Evolutionary conservation across 2,888 invertebrate genomes (phyloP).

Genomic region (Leucophora obtusa): DNA sequence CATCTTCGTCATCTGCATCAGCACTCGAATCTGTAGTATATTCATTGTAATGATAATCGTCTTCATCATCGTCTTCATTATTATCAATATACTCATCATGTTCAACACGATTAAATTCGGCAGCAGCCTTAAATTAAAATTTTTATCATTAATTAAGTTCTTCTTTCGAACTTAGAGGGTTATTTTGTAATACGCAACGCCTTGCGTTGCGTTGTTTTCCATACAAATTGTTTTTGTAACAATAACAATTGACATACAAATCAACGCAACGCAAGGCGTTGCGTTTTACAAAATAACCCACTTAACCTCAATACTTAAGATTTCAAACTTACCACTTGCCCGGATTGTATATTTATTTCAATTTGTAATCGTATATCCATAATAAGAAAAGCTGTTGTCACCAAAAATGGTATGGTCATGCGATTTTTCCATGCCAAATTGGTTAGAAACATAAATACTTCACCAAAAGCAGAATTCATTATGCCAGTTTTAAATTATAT

Average conservation of each 20-base stretch:
- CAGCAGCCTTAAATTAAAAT: conserved; percentile 71
- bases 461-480: conserved; percentile 78
- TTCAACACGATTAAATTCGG: conserved; percentile 72
- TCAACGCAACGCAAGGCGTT: too few species aligned
- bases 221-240: too few species aligned
- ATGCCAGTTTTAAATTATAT: conserved; percentile 16
- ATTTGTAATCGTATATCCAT: conserved; percentile 84
- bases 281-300: too few species aligned
- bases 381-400: conserved; percentile 83
- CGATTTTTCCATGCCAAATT: conserved; percentile 86
- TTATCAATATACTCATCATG: conserved; percentile 69
- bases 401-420: conserved; percentile 83
- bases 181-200: too few species aligned
- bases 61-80: conserved; percentile 69
- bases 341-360: conserved; percentile 83
- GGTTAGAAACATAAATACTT: conserved; percentile 83
- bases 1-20: conserved; percentile 66
- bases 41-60: conserved; percentile 68
- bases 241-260: too few species aligned
- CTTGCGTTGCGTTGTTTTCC: too few species aligned
- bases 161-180: too few species aligned
- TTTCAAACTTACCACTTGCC: conserved; percentile 71
- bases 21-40: conserved; percentile 68
- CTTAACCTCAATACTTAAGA: too few species aligned
- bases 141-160: too few species aligned